phyloP scores from a whole-genome alignment of 2,888 invertebrate species.

The Busseola fusca region DNA sequence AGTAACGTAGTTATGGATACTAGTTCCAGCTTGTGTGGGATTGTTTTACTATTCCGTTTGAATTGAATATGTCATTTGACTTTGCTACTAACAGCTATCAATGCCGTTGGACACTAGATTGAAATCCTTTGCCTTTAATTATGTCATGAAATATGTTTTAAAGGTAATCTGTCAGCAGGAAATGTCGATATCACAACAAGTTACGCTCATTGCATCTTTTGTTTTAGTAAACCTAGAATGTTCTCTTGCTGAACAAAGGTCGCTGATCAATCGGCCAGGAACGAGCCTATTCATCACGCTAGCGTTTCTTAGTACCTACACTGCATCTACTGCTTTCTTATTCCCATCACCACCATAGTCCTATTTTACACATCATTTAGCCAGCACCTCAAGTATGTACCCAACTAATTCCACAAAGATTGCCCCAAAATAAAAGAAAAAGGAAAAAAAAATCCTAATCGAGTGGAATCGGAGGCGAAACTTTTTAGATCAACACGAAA shows the following conservation, averaged over 20 bases:
- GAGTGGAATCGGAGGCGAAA: conserved; percentile 55
- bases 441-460: conserved; percentile 48
- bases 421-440: conserved; percentile 31
- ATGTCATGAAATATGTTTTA: not conserved
- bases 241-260: not conserved
- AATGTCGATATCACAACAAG: not conserved
- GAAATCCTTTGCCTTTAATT: not conserved
- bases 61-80: not conserved
- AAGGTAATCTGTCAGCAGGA: not conserved
- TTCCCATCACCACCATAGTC: not conserved
- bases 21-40: not conserved
- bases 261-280: not conserved
- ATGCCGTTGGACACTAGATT: not conserved
- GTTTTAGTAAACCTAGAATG: not conserved
- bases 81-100: too few relatives aligned
- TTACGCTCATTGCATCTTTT: not conserved
- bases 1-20: not conserved
- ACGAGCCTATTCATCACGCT: not conserved
- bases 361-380: conserved; percentile 22
- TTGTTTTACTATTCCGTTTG: not conserved
- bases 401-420: conserved; percentile 25
- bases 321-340: not conserved
- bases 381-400: conserved; percentile 9
- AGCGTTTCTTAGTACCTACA: not conserved
- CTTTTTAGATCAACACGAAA: conserved; percentile 66